These are phyloP conservation scores for Balaeniceps rex DNA, from an alignment of 2,113 vertebrate genomes.

Conservation along the genomic window DNA sequence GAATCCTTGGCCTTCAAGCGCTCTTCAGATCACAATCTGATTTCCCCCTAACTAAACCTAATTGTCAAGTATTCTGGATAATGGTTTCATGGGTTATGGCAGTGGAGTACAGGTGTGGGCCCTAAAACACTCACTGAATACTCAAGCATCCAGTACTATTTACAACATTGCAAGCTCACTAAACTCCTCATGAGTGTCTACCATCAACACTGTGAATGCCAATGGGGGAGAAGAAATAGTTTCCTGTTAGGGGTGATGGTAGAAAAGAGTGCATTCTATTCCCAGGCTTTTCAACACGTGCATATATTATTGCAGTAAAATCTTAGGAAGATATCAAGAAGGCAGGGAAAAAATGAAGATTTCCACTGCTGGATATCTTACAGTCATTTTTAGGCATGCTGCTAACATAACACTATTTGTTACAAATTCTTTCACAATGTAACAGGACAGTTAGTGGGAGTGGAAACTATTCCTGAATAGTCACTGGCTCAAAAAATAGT, in stretches of 20 bases:
- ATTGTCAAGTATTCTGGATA: background rate
- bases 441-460: background rate
- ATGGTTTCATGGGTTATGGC: background rate
- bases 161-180: background rate
- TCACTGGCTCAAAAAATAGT: background rate
- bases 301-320: background rate
- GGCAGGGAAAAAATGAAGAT: fast-evolving
- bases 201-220: background rate
- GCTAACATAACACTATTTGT: background rate
- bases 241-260: background rate
- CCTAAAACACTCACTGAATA: background rate
- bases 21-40: background rate
- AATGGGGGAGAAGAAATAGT: background rate
- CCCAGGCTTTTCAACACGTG: background rate
- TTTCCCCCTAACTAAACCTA: background rate
- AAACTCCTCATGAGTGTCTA: background rate
- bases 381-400: background rate
- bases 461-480: background rate
- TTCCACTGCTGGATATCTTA: background rate
- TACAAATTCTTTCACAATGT: background rate
- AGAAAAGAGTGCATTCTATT: background rate
- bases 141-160: background rate
- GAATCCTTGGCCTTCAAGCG: background rate
- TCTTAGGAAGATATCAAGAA: background rate
- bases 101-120: background rate